A percentile compares a stretch with the other conserved stretches of the same genome.
These are phyloP conservation scores for Pemphredon lugubris DNA, from an alignment of 2,888 invertebrate species.

Conservation along the genomic window DNA sequence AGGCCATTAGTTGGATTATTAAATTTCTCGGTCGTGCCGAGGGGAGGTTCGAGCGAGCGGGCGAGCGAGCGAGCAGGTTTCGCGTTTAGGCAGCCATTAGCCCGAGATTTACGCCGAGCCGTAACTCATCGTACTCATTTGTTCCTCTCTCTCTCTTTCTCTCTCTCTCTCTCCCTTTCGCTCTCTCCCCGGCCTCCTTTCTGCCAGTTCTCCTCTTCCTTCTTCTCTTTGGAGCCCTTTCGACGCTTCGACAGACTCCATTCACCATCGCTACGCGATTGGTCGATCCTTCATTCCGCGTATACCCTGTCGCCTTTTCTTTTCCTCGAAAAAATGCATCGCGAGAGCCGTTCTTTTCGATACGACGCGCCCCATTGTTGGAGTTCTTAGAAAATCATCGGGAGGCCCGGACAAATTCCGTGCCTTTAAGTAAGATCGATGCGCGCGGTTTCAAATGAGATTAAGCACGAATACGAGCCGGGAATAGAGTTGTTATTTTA, in stretches of 20 bases:
- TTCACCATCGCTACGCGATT: conserved; percentile 62
- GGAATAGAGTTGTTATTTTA: no score
- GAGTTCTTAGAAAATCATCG: conserved; percentile 16
- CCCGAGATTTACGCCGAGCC: conserved; percentile 80
- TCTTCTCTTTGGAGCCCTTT: conserved; percentile 53
- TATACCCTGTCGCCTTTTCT: conserved; percentile 46
- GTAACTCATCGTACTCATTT: conserved; percentile 81
- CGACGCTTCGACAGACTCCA: conserved; percentile 66
- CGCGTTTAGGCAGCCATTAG: conserved; percentile 81
- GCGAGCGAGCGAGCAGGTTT: conserved; percentile 75
- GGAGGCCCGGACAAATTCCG: not conserved
- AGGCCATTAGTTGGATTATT: conserved; percentile 81
- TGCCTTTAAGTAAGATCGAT: not conserved
- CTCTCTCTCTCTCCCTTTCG: conserved; percentile 52
- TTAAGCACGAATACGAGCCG: no score
- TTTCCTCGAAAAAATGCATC: conserved; percentile 7
- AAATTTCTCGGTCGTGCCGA: conserved; percentile 79
- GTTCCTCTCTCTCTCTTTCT: conserved; percentile 69
- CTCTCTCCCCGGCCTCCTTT: conserved; percentile 40
- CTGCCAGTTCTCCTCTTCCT: conserved; percentile 40
- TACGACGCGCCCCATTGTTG: not conserved
- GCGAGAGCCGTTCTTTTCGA: conserved; percentile 6
- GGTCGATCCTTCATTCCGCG: conserved; percentile 56
- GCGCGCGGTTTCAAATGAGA: no score
- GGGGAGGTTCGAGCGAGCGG: conserved; percentile 60